Base-by-base conservation (phyloP, 2,113 vertebrate genomes). In the Prunella himalayana region DNA sequence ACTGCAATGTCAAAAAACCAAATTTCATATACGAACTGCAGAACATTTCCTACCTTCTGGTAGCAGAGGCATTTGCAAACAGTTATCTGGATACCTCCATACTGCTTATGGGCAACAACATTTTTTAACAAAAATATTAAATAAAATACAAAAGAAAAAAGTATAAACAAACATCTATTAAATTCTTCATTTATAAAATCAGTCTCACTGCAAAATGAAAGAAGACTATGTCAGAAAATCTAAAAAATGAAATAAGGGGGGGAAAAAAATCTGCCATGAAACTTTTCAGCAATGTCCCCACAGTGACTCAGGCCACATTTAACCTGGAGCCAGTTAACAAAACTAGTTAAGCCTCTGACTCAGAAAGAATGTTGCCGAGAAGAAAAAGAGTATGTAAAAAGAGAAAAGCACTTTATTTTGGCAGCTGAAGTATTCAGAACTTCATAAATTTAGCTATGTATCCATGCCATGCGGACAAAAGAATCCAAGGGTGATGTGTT, bases 21-120 rank as follows among this genome's bases (percentile, higher is more conserved):
- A 87, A 90, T 92, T 94, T 97, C 95, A 97, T 95, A 93, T 96
- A 85, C 61, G 94, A 97, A 68, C 19, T 23, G 65, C 25, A 73
- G 59, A 81, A 59, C 81, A 82, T 91, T 92, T 92, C 94, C 89
- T 71, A 95, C 64, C 47, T 95, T 94, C 30, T 8, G 57, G 75
- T 50, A 66, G 73, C 30, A 95, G 22, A 90, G 33, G 73, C 91
- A 92, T 82, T 64, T 63, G 72, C 87, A 97, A 92, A 92, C 19
- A 94, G 97, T 97, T 98, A 98, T 97, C 98, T 98, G 88, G 96
- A 95, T 41, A 96, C 49, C 68, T 53, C 96, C 96, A 96, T 92
- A 90, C 35, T 94, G 95, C 91, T 88, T 88, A 86, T 17, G 77
- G 63, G 71, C 53, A 72, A 72, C 66, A 95, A 82, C 96, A 97